phyloP scores from a whole-genome alignment of 2,797 vertebrate species.

The Bradypodion ventrale region DNA sequence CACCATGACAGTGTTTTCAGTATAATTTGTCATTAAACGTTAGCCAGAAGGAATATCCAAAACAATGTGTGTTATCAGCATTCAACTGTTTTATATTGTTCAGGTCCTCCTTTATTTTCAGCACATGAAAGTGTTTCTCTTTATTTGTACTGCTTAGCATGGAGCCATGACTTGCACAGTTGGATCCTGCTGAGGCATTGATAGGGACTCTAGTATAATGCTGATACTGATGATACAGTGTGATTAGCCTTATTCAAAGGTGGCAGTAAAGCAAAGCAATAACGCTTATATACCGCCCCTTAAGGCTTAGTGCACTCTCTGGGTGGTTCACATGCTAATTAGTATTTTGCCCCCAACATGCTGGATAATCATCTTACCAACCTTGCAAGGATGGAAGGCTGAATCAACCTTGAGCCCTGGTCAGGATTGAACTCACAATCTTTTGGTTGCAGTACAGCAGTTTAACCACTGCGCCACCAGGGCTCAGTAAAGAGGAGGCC shows the following conservation, averaged over 20 bases:
- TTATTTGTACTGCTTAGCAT: not conserved
- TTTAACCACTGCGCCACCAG: too few relatives aligned
- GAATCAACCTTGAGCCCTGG: too few relatives aligned
- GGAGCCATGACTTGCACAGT: not conserved
- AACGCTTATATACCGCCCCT: too few relatives aligned
- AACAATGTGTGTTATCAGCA: not conserved
- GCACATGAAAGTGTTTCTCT: slow-evolving; percentile 30
- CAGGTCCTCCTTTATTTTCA: slow-evolving; percentile 46
- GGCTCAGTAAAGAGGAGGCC: too few relatives aligned
- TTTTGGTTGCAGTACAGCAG: too few relatives aligned
- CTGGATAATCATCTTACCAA: too few relatives aligned
- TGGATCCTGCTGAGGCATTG: not conserved
- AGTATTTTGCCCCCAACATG: too few relatives aligned
- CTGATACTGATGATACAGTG: not conserved
- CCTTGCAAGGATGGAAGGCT: too few relatives aligned
- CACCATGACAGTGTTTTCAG: slow-evolving; percentile 18
- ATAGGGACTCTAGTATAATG: not conserved
- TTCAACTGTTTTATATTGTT: slow-evolving; percentile 27
- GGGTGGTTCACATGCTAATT: too few relatives aligned
- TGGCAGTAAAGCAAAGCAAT: not conserved
- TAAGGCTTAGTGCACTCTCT: too few relatives aligned
- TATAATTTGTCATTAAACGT: slow-evolving; percentile 59
- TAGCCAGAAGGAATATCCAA: slow-evolving; percentile 44
- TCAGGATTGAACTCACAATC: too few relatives aligned
- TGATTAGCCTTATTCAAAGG: not conserved